Evolutionary conservation across 2,888 invertebrate species (phyloP).

Genomic region (Tineola bisselliella): DNA sequence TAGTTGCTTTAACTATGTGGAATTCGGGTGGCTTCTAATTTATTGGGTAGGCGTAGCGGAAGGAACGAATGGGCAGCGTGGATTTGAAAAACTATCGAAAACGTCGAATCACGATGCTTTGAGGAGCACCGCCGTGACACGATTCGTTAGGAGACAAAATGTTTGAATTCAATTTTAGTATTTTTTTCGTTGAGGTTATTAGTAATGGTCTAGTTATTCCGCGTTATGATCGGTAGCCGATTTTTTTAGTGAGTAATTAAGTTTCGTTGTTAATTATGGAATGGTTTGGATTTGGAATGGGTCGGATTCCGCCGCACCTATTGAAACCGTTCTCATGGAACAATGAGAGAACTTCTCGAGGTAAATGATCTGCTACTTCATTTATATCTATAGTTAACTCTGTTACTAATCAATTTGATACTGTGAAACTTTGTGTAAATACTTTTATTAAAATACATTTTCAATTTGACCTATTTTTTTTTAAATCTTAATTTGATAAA

Average conservation of each 20-base stretch:
- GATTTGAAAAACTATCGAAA: conserved; percentile 56
- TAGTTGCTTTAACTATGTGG: conserved; percentile 64
- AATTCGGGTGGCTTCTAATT: conserved; percentile 61
- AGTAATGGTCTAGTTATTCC: conserved; percentile 56
- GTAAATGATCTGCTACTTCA: conserved; percentile 6
- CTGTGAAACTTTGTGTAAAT: background rate
- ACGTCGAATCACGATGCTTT: conserved; percentile 65
- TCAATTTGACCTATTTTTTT: too few species aligned
- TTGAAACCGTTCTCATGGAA: conserved; percentile 6
- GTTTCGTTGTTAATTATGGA: conserved; percentile 40
- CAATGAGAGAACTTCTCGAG: background rate
- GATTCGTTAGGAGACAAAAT: conserved; percentile 67
- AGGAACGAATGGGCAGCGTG: conserved; percentile 65
- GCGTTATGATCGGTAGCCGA: conserved; percentile 44
- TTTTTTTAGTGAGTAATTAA: conserved; percentile 43
- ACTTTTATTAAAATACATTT: too few species aligned
- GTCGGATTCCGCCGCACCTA: conserved; percentile 1
- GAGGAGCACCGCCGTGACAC: conserved; percentile 54
- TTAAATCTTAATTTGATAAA: too few species aligned
- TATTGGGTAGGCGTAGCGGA: conserved; percentile 65
- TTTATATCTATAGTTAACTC: background rate
- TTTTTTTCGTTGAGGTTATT: conserved; percentile 49
- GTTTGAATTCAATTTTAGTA: conserved; percentile 63
- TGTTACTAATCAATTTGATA: background rate
- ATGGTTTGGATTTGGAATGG: conserved; percentile 12